A percentile compares a stretch with the other conserved stretches of the same genome.
These are phyloP conservation scores for Plumapathes pennacea DNA, from an alignment of 92 coral and sea anemone genomes.

Conservation along the genomic window DNA sequence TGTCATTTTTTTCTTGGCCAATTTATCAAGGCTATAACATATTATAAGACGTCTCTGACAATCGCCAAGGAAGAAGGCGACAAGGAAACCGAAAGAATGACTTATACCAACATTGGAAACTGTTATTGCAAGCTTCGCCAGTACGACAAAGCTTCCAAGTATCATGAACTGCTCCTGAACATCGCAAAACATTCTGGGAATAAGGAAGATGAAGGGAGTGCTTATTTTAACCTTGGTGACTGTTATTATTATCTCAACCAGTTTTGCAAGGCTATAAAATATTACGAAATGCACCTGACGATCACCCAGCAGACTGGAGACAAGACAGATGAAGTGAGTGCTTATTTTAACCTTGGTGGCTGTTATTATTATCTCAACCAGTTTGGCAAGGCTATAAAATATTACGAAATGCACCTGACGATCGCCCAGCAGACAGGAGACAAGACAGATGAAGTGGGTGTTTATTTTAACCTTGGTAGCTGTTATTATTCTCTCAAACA, in stretches of 20 bases:
- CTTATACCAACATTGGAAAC: background rate
- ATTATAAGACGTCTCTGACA: background rate
- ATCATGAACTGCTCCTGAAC: background rate
- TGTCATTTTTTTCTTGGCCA: background rate
- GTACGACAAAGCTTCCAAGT: background rate
- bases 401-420: no score
- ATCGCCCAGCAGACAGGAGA: background rate
- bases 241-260: background rate
- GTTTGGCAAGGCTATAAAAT: no score
- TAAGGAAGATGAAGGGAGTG: background rate
- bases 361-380: no score
- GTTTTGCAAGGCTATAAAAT: background rate
- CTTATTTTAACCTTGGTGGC: no score
- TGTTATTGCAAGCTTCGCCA: background rate
- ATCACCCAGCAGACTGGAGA: background rate
- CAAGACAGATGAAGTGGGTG: no score
- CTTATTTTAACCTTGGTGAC: background rate
- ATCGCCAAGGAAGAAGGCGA: slow-evolving; percentile 1
- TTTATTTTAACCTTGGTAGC: no score
- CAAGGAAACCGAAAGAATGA: background rate
- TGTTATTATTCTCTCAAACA: no score
- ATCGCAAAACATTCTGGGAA: background rate
- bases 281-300: background rate
- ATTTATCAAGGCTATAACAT: background rate
- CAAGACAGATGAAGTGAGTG: no score